Percentiles rank a stretch among this genome's conserved stretches.
These are phyloP conservation scores for Tauraco hartlaubi DNA, from an alignment of 2,797 vertebrate species.

Conservation along the genomic window DNA sequence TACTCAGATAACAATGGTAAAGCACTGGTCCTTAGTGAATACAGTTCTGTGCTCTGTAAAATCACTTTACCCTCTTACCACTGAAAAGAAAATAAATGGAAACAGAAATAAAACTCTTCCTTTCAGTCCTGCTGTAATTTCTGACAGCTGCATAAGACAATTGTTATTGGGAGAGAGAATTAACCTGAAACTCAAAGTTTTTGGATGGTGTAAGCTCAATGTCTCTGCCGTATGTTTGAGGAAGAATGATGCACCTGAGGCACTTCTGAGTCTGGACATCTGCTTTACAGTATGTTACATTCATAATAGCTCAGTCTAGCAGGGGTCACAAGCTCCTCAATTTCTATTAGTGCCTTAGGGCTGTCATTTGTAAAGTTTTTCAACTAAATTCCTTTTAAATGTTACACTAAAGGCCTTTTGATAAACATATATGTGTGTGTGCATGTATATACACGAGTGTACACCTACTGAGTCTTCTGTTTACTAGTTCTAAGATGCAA, in stretches of 20 bases:
- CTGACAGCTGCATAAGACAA: slow-evolving; percentile 40
- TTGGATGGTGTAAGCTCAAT: slow-evolving; percentile 30
- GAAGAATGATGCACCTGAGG: slow-evolving; percentile 62
- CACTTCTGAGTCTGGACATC: slow-evolving; percentile 40
- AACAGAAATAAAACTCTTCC: slow-evolving; percentile 24
- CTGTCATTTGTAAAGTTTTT: slow-evolving; percentile 28
- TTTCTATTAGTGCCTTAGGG: slow-evolving; percentile 26
- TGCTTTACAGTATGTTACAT: slow-evolving; percentile 50
- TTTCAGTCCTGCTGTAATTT: slow-evolving; percentile 2
- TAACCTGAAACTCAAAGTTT: slow-evolving; percentile 29
- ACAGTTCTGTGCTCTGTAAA: not conserved
- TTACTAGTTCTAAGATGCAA: not conserved
- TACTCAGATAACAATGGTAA: not conserved
- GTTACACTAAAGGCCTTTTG: not conserved
- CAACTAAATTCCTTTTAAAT: slow-evolving; percentile 4
- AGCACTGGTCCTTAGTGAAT: not conserved
- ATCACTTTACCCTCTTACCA: not conserved
- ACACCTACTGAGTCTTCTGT: not conserved
- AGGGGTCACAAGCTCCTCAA: slow-evolving; percentile 35
- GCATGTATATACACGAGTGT: not conserved
- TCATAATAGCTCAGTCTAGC: slow-evolving; percentile 25
- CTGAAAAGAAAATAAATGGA: slow-evolving; percentile 13
- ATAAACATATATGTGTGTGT: not conserved
- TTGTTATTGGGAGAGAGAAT: slow-evolving; percentile 1
- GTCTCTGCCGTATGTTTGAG: slow-evolving; percentile 21